Percentiles rank a stretch among this genome's conserved stretches.
Conservation (phyloP, 2,888 invertebrate species). For the Gryllus longicercus region DNA sequence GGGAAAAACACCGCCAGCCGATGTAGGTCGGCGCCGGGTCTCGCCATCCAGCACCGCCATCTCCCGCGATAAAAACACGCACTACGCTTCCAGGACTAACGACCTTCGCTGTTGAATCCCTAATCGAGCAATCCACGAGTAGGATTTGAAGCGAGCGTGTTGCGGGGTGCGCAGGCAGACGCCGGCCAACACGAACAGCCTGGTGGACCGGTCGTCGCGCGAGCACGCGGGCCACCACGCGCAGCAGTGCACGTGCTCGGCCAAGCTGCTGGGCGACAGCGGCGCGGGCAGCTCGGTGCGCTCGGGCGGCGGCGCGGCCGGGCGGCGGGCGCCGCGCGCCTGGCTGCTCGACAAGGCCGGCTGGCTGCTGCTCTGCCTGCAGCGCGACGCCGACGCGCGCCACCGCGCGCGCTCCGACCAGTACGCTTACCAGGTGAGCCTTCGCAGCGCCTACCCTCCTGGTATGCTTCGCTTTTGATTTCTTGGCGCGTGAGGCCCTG, state of each 20-base stretch:
- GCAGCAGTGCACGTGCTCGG: constrained; percentile 58
- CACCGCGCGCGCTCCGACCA: constrained; percentile 55
- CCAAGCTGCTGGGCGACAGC: constrained; percentile 55
- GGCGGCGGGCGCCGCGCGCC: constrained; percentile 42
- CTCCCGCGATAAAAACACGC: no score
- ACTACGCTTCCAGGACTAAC: no score
- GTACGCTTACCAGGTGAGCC: constrained; percentile 57
- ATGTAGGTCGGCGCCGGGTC: no score
- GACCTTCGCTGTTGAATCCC: no score
- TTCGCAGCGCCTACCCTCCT: no score
- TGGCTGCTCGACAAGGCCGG: constrained; percentile 49
- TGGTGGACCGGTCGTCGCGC: constrained; percentile 73
- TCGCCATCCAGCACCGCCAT: no score
- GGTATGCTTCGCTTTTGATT: no score
- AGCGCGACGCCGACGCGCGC: constrained; percentile 46
- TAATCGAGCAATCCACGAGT: no score
- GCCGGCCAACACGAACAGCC: constrained; percentile 80
- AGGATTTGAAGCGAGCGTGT: no score
- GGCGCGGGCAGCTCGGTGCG: constrained; percentile 38
- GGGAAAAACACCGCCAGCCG: no score
- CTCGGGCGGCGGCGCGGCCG: constrained; percentile 36
- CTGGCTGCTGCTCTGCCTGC: constrained; percentile 52
- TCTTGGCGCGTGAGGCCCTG: no score
- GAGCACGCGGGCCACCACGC: constrained; percentile 61
- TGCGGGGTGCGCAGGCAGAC: constrained; percentile 59